Evolutionary conservation across 2,113 vertebrate species (phyloP).

Genomic region (Chloropsis cyanopogon): DNA sequence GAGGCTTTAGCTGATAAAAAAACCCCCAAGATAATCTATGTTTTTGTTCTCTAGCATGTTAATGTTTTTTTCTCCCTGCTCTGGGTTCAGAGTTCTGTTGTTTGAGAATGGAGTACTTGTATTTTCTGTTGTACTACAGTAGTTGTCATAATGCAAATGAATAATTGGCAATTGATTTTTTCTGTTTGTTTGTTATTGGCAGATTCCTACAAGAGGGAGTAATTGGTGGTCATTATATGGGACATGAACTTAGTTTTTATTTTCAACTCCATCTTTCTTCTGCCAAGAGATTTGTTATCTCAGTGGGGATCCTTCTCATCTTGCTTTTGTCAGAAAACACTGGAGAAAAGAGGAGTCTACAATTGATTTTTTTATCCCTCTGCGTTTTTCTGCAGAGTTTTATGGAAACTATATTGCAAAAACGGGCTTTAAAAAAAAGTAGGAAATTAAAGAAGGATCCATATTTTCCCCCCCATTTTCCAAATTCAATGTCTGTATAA

Average conservation of each 20-base stretch:
- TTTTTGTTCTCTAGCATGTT: background rate
- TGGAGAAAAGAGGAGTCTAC: background rate
- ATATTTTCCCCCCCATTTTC: background rate
- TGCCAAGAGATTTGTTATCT: background rate
- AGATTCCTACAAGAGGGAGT: background rate
- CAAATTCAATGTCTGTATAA: background rate
- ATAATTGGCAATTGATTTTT: background rate
- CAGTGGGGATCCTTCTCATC: background rate
- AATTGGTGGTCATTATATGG: background rate
- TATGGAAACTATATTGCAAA: background rate
- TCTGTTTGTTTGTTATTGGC: background rate
- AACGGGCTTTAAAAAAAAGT: background rate
- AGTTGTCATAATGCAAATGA: background rate
- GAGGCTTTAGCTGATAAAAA: background rate
- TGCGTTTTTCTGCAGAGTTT: background rate
- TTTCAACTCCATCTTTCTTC: background rate
- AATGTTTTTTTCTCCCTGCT: fast-evolving
- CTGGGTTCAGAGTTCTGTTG: background rate
- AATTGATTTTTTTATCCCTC: background rate
- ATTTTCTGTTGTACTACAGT: background rate
- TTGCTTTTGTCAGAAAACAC: background rate
- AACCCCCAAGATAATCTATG: background rate
- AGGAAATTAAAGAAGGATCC: background rate
- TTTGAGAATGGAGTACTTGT: background rate
- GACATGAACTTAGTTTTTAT: background rate